Base-by-base conservation (phyloP, 2,888 invertebrate genomes). In the Caenorhabditis wallacei region DNA sequence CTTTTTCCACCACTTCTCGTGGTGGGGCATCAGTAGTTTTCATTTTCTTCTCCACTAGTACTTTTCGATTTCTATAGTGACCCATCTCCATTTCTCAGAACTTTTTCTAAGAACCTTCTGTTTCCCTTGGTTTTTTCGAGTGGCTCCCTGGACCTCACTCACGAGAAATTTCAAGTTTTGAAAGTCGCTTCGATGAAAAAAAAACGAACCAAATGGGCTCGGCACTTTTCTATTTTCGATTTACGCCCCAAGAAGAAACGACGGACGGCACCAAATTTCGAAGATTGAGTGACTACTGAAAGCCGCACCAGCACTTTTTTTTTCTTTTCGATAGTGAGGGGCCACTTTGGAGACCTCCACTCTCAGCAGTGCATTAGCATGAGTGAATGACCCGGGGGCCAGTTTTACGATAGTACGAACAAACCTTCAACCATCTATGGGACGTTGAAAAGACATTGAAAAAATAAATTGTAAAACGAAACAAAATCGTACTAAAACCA, bases 291-390 rank as follows among this genome's bases (percentile, higher is more conserved):
- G 74, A 64, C 74, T 64, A 56, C 74, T 74, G 74, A 78, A 70
- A 61, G 69, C 54, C n/a, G n/a, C n/a, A n/a, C 57, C 53, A 64
- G 74, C 63, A 54, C 69, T 54, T 53, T 57, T 78, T 78, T 61
- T 26, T 63, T 53, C 18, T 0, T 16, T 11, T 4, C 35, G 10
- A 43, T 2, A 8, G 30, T 30, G 46, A 18, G 18, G 37, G 57
- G 35, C 54, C 51, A 69, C 61, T 61, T 59, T 70, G 26, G n/a
- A 56, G 37, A 43, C 24, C 64, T 43, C 24, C 64, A 24, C 63
- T 54, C 78, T 78, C 78, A 78, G 78, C 61, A 70, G 78, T 78
- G 78, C 78, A 78, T 78, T 78, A 78, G 78, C 69, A 78, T 69
- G 69, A 78, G 69, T 70, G 78, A 78, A 69, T 63, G 78, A 78